Percentiles rank a stretch among this genome's conserved stretches.
These are phyloP conservation scores for Carabus problematicus DNA, from an alignment of 2,888 invertebrate genomes.

Conservation along the genomic window DNA sequence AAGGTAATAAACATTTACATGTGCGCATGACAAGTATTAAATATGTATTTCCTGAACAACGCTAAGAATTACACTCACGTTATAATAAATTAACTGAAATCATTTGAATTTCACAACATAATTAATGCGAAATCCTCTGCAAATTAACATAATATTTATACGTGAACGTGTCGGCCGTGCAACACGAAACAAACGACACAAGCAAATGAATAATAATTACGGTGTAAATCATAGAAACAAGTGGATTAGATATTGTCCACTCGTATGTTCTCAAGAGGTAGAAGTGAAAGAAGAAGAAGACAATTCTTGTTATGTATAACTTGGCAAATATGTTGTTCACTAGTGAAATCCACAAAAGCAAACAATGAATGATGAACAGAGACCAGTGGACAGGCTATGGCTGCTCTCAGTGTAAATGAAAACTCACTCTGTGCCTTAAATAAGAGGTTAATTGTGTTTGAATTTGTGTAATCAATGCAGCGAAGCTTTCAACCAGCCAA, in stretches of 20 bases:
- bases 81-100: conserved; percentile 15
- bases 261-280: no score
- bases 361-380: no score
- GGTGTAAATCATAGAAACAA: no score
- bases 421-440: not conserved
- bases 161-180: no score
- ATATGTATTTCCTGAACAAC: conserved; percentile 24
- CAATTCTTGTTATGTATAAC: no score
- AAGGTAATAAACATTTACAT: conserved; percentile 33
- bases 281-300: no score
- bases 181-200: no score
- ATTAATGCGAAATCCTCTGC: conserved; percentile 15
- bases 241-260: no score
- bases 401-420: not conserved
- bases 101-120: conserved; percentile 23
- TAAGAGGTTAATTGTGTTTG: conserved; percentile 2
- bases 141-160: conserved; percentile 26
- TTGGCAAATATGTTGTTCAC: no score
- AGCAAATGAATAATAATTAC: no score
- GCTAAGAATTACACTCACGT: conserved; percentile 19
- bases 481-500: not conserved
- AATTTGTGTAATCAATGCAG: not conserved
- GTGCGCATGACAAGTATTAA: conserved; percentile 33
- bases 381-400: no score
- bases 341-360: no score